Evolutionary conservation across 1,140 invertebrate genomes (phyloP), one percentile per base, ranked within the genome.

Genomic region (Dendroctonus valens): DNA sequence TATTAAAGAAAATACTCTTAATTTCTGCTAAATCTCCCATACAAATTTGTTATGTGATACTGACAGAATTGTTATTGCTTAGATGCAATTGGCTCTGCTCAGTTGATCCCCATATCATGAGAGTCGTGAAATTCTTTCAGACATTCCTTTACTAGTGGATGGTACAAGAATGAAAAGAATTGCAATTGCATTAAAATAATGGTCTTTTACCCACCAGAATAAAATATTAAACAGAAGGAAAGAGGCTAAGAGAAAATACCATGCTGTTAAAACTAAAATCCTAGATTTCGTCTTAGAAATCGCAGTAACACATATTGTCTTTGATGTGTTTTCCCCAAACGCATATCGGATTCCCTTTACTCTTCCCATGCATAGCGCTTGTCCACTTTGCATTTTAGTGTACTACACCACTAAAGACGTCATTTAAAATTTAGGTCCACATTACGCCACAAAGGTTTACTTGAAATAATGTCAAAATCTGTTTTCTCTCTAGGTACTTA

Each of bases 301-400:
- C n/a, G 51, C 49, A 60, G 63, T 65, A 65, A 65, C 63, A 55
- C 65, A 60, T 67, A 67, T 67, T 67, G 65, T 67, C 65, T 67
- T 67, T 67, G 65, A 67, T 67, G 65, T 67, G 58, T 59, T 53
- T 66, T 60, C 65, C 65, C 65, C 41, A 42, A 60, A 67, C 65
- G 65, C 65, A 67, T 67, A 67, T 67, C 59, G 58, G 57, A 67
- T 67, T 67, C 65, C 57, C 65, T 67, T 67, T 67, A 50, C 58
- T 59, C 49, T 67, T 54, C 57, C 57, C 38, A 65, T 65, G 64
- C 64, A 65, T 65, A 65, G 41, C 58, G 49, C 41, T 41, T n/a
- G 65, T 67, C 57, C 65, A 67, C 58, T 67, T 67, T 67, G 58
- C 65, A 67, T 67, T 67, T 67, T 67, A 55, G 50, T 59, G 26